Conservation (phyloP, 2,797 vertebrate species). For the Octomys mimax region DNA sequence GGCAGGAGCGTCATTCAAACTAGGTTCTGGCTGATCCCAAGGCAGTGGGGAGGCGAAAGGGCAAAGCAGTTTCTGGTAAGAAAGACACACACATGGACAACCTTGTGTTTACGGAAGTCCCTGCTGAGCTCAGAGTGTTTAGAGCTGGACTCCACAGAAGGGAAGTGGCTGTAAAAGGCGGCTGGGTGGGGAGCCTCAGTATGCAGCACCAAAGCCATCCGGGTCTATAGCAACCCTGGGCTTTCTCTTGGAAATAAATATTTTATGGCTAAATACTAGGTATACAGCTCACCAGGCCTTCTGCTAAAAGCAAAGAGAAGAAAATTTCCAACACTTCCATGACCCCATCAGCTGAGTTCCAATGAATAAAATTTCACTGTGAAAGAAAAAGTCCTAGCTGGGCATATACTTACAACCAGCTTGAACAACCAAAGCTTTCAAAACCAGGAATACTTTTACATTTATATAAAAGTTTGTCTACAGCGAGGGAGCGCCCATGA, state of each 20-base stretch:
- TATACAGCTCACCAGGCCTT: background rate
- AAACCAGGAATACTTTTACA: conserved; percentile 46
- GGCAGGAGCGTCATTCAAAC: background rate
- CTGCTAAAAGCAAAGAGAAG: conserved; percentile 23
- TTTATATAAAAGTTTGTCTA: conserved; percentile 32
- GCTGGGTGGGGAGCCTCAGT: background rate
- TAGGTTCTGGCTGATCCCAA: background rate
- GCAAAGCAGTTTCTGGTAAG: background rate
- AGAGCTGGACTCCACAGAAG: background rate
- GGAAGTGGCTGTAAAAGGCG: background rate
- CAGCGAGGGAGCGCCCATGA: background rate
- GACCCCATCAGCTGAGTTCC: conserved; percentile 10
- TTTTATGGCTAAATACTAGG: conserved; percentile 47
- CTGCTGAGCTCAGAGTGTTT: background rate
- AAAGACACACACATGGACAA: background rate
- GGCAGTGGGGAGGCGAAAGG: background rate
- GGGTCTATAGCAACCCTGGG: background rate
- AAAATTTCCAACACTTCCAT: background rate
- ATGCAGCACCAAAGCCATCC: rapidly evolving
- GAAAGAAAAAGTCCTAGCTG: conserved; percentile 54
- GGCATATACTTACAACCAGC: background rate
- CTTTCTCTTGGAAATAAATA: conserved; percentile 15
- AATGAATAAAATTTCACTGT: conserved; percentile 63
- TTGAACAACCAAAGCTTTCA: background rate
- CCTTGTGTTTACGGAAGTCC: background rate